These are phyloP conservation scores for honey bee (Apis mellifera) DNA, from an alignment of 1,140 invertebrate species.

Conservation along the genomic window DNA sequence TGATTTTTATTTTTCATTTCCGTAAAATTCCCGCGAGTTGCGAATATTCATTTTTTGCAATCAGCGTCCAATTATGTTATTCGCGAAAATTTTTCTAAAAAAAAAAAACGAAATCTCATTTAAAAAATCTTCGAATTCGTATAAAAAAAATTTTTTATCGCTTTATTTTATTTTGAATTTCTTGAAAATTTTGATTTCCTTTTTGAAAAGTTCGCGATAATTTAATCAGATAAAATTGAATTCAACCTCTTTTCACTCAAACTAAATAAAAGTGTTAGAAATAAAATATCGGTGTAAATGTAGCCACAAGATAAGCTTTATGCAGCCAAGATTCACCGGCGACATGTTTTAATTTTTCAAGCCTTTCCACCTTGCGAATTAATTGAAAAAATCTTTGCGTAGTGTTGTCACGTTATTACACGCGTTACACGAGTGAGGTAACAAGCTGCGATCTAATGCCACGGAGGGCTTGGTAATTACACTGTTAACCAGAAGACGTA, in stretches of 20 bases:
- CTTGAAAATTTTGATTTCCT: no score
- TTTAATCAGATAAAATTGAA: no score
- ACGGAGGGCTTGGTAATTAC: constrained; percentile 31
- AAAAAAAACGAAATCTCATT: background rate
- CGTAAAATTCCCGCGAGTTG: no score
- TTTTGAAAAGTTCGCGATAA: no score
- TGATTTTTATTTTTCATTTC: background rate
- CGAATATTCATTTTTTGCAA: constrained; percentile 2
- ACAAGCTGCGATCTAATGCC: constrained; percentile 12
- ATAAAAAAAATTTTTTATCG: no score
- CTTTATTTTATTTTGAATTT: no score
- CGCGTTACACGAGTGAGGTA: constrained; percentile 3
- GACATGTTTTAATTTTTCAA: background rate
- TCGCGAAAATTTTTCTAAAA: background rate
- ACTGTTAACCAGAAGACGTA: constrained; percentile 24
- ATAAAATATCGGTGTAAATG: no score
- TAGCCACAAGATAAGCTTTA: no score
- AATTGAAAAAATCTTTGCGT: background rate
- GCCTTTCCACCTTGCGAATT: background rate
- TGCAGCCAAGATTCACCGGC: no score
- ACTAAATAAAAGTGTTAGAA: no score
- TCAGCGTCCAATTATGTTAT: background rate
- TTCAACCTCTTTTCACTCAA: no score
- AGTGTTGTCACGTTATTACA: background rate
- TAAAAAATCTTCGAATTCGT: background rate